These are phyloP conservation scores for Diarsia rubi DNA, from an alignment of 2,888 invertebrate genomes.

Conservation along the genomic window DNA sequence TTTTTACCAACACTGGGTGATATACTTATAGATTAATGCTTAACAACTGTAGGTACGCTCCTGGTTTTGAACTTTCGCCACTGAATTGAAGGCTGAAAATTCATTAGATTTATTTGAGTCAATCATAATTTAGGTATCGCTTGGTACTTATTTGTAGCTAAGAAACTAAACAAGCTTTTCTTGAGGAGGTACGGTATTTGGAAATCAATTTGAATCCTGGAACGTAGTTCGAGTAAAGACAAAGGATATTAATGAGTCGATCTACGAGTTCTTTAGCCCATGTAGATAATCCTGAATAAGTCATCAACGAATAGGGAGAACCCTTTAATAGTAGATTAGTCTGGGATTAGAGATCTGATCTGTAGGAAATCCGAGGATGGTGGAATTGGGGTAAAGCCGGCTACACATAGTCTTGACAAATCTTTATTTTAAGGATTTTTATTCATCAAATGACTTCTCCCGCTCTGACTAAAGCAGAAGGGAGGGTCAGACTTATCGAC, in stretches of 20 bases:
- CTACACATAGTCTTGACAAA: conserved; percentile 1
- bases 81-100: background rate
- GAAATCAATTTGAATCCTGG: background rate
- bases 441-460: no score
- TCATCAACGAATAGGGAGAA: conserved; percentile 52
- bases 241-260: conserved; percentile 10
- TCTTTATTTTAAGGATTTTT: no score
- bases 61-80: background rate
- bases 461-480: no score
- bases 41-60: background rate
- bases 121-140: background rate
- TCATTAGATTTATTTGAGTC: background rate
- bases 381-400: conserved; percentile 25
- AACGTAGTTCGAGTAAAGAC: background rate
- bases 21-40: no score
- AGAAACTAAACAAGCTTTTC: background rate
- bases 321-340: conserved; percentile 70
- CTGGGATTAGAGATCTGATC: conserved; percentile 67
- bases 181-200: background rate
- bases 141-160: background rate
- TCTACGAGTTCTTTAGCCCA: conserved; percentile 16
- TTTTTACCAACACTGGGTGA: no score
- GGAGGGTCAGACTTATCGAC: no score
- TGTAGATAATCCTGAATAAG: conserved; percentile 52
- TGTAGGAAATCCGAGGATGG: conserved; percentile 57